Evolutionary conservation across 92 coral and sea anemone genomes (phyloP).

Genomic region (Desmophyllum pertusum): DNA sequence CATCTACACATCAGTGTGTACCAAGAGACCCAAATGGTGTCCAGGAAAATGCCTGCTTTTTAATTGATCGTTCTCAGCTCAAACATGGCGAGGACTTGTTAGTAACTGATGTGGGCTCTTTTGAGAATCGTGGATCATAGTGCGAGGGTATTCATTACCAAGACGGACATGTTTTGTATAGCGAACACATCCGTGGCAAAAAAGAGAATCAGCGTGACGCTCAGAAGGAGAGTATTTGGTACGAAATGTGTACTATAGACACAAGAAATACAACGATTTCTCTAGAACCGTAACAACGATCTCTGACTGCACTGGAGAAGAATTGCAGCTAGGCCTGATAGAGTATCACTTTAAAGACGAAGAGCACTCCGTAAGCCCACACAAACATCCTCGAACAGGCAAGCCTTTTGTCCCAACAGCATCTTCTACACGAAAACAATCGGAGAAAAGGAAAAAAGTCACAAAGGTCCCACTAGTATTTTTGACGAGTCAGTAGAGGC

Average conservation of each 20-base stretch:
- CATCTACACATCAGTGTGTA: no score
- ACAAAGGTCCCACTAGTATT: constrained; percentile 54
- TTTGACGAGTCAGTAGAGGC: constrained; percentile 37
- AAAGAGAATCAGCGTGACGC: not conserved
- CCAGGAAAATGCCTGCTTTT: constrained; percentile 45
- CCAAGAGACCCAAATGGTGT: constrained; percentile 54
- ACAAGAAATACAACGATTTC: constrained; percentile 58
- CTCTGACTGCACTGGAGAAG: no score
- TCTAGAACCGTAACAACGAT: no score
- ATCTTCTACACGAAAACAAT: constrained; percentile 29
- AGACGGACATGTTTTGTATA: constrained; percentile 37
- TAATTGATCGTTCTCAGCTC: constrained; percentile 38
- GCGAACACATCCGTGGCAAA: constrained; percentile 9
- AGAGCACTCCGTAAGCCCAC: constrained; percentile 64
- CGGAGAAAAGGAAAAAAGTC: constrained; percentile 24
- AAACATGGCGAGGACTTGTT: constrained; percentile 47
- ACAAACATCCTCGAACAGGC: constrained; percentile 49
- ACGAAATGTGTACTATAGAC: constrained; percentile 50
- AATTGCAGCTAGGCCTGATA: constrained; percentile 38
- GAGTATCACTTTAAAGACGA: constrained; percentile 40
- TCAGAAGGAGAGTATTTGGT: constrained; percentile 41
- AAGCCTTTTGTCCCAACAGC: constrained; percentile 44
- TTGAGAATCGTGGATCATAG: constrained; percentile 47
- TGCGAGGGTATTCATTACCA: constrained; percentile 30
- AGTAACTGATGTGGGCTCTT: constrained; percentile 46